These are phyloP conservation scores for Eupeodes corollae DNA, from an alignment of 1,140 invertebrate genomes.

Conservation along the genomic window DNA sequence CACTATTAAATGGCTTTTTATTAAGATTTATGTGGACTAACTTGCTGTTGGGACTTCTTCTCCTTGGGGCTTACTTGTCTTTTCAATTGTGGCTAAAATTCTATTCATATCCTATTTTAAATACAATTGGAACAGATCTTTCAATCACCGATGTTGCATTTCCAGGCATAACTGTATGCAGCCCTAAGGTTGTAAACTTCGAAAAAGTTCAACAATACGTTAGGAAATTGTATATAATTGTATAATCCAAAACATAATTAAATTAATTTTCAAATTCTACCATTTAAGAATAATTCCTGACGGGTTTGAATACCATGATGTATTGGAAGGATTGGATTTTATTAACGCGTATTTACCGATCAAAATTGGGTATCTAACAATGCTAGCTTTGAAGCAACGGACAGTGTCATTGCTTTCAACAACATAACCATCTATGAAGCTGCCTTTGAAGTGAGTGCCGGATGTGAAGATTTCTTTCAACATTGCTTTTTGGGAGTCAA, in stretches of 20 bases:
- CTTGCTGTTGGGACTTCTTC: conserved; percentile 20
- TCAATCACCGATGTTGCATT: conserved; percentile 33
- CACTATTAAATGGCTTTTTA: not conserved
- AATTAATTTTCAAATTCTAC: not conserved
- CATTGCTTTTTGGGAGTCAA: conserved; percentile 29
- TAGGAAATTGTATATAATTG: conserved; percentile 17
- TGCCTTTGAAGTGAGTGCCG: conserved; percentile 25
- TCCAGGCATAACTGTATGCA: conserved; percentile 33
- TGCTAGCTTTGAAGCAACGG: conserved; percentile 13
- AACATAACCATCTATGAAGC: conserved; percentile 27
- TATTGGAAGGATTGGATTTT: conserved; percentile 24
- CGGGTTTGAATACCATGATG: conserved; percentile 15
- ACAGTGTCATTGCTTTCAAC: conserved; percentile 22
- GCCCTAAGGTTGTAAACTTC: conserved; percentile 26
- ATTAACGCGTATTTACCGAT: conserved; percentile 32
- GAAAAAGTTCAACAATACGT: conserved; percentile 27
- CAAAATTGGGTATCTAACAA: conserved; percentile 23
- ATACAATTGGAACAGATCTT: conserved; percentile 31
- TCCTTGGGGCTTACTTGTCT: conserved; percentile 24
- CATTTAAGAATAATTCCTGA: conserved; percentile 20
- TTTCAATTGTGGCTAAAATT: conserved; percentile 31
- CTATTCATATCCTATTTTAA: conserved; percentile 33
- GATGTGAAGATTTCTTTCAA: conserved; percentile 29
- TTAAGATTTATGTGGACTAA: conserved; percentile 25
- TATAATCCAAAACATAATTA: not conserved